A percentile compares a stretch with the other conserved stretches of the same genome.
phyloP scores from a whole-genome alignment of 2,797 vertebrate species.

The Naso thynnoides region DNA sequence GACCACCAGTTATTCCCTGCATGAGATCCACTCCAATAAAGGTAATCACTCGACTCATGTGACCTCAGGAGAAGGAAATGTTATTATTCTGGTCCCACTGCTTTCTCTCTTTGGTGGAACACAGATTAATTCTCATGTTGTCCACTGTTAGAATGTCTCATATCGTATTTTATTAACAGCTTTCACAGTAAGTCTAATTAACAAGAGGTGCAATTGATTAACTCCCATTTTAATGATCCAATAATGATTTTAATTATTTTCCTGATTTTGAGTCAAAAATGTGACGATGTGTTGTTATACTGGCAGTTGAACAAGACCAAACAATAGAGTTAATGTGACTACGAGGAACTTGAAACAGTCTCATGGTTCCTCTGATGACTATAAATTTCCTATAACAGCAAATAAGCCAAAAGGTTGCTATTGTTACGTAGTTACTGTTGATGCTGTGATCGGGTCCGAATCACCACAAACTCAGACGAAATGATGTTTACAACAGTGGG shows the following conservation, averaged over 20 bases:
- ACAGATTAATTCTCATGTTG: background rate
- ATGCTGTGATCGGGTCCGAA: too few species aligned
- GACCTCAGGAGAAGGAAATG: too few species aligned
- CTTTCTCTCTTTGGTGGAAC: background rate
- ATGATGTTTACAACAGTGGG: too few species aligned
- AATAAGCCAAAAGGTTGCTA: too few species aligned
- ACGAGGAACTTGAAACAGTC: too few species aligned
- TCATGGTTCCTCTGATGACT: too few species aligned
- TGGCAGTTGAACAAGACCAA: background rate
- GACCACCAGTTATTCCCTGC: constrained; percentile 87
- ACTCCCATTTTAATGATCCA: background rate
- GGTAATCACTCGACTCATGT: constrained; percentile 77
- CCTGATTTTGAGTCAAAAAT: background rate
- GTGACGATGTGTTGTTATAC: background rate
- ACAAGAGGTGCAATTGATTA: background rate
- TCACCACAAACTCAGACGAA: too few species aligned
- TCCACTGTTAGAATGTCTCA: background rate
- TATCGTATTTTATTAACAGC: background rate
- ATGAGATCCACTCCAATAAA: constrained; percentile 89
- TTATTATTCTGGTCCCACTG: background rate
- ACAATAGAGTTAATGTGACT: background rate
- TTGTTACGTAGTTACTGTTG: too few species aligned
- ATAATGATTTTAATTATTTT: background rate
- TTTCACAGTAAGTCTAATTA: background rate
- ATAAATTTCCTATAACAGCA: too few species aligned